phyloP scores from a whole-genome alignment of 2,888 invertebrate genomes.

The Apodemia hepburni region DNA sequence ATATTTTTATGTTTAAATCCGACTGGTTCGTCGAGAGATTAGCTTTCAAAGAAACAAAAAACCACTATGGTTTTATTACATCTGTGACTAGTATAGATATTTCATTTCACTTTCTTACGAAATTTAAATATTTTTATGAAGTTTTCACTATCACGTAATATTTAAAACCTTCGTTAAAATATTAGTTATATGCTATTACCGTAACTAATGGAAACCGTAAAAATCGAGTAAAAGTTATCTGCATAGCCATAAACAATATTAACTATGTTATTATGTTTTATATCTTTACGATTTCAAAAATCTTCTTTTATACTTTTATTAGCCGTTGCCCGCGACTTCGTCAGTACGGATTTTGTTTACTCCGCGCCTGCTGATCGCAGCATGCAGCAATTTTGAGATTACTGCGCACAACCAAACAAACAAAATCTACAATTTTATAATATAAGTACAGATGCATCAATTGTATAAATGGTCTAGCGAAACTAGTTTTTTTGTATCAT shows the following conservation, averaged over 20 bases:
- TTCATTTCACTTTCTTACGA: background rate
- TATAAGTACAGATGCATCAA: too few species aligned
- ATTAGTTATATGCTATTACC: background rate
- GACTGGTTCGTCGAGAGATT: background rate
- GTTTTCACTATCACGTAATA: conserved; percentile 1
- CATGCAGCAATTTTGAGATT: too few species aligned
- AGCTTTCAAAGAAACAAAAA: background rate
- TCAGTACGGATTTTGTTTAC: too few species aligned
- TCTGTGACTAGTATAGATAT: background rate
- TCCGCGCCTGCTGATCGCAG: too few species aligned
- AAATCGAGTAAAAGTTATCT: background rate
- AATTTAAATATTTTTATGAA: background rate
- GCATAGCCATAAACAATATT: background rate
- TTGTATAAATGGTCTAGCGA: background rate
- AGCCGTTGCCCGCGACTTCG: too few species aligned
- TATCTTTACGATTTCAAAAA: background rate
- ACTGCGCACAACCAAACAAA: too few species aligned
- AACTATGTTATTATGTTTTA: background rate
- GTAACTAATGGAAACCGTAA: conserved; percentile 4
- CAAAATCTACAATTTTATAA: too few species aligned
- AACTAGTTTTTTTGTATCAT: background rate
- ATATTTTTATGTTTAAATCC: too few species aligned
- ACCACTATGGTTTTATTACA: background rate
- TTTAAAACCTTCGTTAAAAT: background rate
- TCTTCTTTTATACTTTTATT: background rate